These are phyloP conservation scores for Prinia subflava DNA, from an alignment of 2,113 vertebrate genomes.

Conservation along the genomic window DNA sequence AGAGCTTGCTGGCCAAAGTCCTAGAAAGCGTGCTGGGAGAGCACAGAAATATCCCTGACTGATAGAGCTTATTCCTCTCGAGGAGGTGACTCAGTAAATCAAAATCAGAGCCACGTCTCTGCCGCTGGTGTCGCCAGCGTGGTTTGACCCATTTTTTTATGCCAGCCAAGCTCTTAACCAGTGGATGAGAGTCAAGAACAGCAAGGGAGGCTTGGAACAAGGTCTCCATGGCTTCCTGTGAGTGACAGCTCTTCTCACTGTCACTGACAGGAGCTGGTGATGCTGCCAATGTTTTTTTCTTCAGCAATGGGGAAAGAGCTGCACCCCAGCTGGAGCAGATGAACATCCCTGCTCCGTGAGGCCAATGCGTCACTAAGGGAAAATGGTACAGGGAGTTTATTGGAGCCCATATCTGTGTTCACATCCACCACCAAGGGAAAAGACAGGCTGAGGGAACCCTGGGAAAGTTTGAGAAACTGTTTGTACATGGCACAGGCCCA, in stretches of 20 bases:
- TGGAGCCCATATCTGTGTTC: background rate
- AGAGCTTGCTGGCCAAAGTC: conserved; percentile 47
- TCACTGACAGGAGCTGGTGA: background rate
- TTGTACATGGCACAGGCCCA: background rate
- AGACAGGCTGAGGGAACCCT: background rate
- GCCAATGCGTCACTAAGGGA: background rate
- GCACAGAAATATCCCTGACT: background rate
- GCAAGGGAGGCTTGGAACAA: background rate
- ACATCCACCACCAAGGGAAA: background rate
- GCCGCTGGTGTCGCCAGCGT: background rate
- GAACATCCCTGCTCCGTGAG: background rate
- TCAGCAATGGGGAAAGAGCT: background rate
- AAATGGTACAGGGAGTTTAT: background rate
- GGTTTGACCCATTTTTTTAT: background rate
- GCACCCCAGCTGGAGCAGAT: background rate
- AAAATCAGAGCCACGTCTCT: conserved; percentile 7
- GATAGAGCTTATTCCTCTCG: background rate
- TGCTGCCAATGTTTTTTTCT: background rate
- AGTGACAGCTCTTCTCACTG: background rate
- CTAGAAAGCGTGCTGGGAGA: conserved; percentile 50
- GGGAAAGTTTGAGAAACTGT: background rate
- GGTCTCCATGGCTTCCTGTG: background rate
- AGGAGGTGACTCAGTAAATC: background rate
- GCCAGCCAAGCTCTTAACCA: background rate
- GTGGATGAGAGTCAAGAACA: background rate